Base-by-base conservation (phyloP, 2,113 vertebrate genomes). In the Chamaea fasciata region DNA sequence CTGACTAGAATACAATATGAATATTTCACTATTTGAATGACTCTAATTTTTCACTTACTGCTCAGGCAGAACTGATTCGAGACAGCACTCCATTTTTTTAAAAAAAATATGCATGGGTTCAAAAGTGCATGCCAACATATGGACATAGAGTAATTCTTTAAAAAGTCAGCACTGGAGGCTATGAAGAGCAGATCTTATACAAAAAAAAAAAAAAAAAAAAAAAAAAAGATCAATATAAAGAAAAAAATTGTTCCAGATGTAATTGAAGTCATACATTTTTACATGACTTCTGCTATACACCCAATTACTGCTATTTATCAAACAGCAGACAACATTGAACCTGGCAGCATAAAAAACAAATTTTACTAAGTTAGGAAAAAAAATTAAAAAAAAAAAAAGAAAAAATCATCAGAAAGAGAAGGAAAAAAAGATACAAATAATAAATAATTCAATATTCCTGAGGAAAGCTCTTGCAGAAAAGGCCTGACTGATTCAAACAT, bases 381-480 rank as follows among this genome's bases (percentile, higher is more conserved):
- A 94, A 70, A n/a, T n/a, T n/a, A n/a, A 31, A 94, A n/a, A 83
- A 62, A 90, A 90, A 75, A 68, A 63, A 8, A 11, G 2, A 3
- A 76, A 92, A 96, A 94, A 96, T 93, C 94, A 96, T 97, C 97
- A 97, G 97, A 98, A 98, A 97, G 95, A 86, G 94, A 97, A 95
- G 89, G 79, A 89, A 95, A 95, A 95, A 96, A 97, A 97, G 98
- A 98, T 97, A 98, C 98, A 98, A 98, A 98, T 98, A 98, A 98
- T 98, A 98, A 98, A 98, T 98, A 98, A 98, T 98, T 98, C 98
- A 98, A 96, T 97, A 98, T 98, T 98, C 97, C 97, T 80, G 96
- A 98, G 97, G 97, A 98, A 98, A 98, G 97, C 97, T 98, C 97
- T 97, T 95, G 96, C 96, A 96, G 97, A 98, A 98, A 98, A 98